These are phyloP conservation scores for Aurelia coerulea DNA, from an alignment of 30 jellyfish, hydroid and myxozoan genomes.

Conservation along the genomic window DNA sequence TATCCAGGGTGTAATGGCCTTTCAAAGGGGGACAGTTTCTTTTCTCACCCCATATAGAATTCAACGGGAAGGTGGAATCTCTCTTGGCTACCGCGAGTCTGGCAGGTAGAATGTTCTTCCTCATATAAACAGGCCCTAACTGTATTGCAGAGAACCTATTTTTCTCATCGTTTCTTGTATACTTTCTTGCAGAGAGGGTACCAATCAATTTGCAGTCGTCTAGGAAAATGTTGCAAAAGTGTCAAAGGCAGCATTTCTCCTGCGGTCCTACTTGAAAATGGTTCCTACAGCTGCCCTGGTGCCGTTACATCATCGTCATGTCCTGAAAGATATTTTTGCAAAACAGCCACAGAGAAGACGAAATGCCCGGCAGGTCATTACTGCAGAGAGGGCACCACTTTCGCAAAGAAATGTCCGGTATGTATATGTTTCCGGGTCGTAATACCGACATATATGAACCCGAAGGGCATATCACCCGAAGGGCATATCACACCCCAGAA, in stretches of 20 bases:
- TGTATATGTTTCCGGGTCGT: neutral
- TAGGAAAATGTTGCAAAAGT: conserved; percentile 46
- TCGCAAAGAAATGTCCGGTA: conserved; percentile 54
- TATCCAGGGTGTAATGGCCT: too few relatives aligned
- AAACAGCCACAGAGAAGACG: conserved; percentile 31
- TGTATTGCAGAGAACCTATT: too few relatives aligned
- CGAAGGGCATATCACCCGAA: too few relatives aligned
- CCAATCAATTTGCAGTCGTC: conserved; percentile 28
- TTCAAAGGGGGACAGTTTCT: too few relatives aligned
- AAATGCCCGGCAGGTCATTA: conserved; percentile 49
- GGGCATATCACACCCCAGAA: too few relatives aligned
- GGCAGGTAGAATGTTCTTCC: too few relatives aligned
- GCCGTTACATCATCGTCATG: conserved; percentile 14
- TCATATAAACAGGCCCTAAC: too few relatives aligned
- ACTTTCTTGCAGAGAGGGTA: conserved; percentile 15
- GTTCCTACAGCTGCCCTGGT: conserved; percentile 54
- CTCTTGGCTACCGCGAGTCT: too few relatives aligned
- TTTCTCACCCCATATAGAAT: too few relatives aligned
- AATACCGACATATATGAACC: neutral
- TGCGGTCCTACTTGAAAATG: conserved; percentile 9
- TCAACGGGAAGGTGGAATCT: too few relatives aligned
- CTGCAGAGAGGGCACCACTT: conserved; percentile 55
- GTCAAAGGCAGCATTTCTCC: neutral
- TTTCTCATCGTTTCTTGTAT: too few relatives aligned
- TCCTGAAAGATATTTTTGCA: conserved; percentile 48